Conservation (phyloP, 2,888 invertebrate species). For the Drosophila nr. perissopoda region DNA sequence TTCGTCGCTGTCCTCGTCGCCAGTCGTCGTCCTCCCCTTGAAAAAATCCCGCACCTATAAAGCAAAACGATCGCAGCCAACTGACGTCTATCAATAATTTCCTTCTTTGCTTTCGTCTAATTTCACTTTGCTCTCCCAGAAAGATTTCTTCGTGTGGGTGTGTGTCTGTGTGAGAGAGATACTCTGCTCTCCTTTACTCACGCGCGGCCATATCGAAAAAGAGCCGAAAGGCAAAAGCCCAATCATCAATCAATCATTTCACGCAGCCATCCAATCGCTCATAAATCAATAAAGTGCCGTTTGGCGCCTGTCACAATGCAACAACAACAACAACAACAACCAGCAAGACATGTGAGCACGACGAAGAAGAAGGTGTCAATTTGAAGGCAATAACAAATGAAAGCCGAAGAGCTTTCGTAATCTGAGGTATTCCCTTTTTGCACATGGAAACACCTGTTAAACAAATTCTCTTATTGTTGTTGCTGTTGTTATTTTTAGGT, state of each 20-base stretch:
- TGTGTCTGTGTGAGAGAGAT: conserved; percentile 1
- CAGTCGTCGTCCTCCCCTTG: conserved; percentile 10
- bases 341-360: conserved; percentile 25
- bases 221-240: conserved; percentile 66
- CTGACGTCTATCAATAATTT: conserved; percentile 77
- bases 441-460: conserved; percentile 74
- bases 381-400: conserved; percentile 23
- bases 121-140: conserved; percentile 17
- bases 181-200: conserved; percentile 28
- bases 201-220: conserved; percentile 41
- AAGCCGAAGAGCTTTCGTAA: conserved; percentile 37
- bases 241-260: conserved; percentile 69
- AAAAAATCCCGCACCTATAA: not conserved
- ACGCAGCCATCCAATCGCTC: conserved; percentile 32
- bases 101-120: conserved; percentile 27
- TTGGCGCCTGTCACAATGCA: conserved; percentile 67
- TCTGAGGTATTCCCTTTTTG: conserved; percentile 72
- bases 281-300: conserved; percentile 72
- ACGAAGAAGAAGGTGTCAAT: conserved; percentile 52
- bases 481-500: conserved; percentile 4
- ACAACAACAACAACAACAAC: conserved; percentile 9
- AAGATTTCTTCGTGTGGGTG: not conserved
- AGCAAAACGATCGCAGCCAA: conserved; percentile 50
- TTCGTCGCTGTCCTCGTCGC: conserved; percentile 35
- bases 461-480: conserved; percentile 16